phyloP scores from a whole-genome alignment of 1,140 invertebrate genomes.

The Cydia amplana region DNA sequence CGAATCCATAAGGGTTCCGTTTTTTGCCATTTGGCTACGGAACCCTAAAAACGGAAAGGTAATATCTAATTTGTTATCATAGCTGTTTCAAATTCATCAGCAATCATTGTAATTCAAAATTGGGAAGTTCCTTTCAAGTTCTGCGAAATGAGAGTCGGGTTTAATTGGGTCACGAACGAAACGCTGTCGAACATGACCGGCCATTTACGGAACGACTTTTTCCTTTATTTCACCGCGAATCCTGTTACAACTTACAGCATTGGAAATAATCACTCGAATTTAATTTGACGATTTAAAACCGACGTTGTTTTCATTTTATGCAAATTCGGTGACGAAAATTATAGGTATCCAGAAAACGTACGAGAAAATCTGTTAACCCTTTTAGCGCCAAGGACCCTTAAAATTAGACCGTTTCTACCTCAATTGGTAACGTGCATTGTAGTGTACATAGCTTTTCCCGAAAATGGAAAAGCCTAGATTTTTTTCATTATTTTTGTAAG shows the following conservation, averaged over 20 bases:
- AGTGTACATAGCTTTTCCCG: no score
- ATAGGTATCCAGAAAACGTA: slow-evolving; percentile 33
- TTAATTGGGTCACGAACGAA: slow-evolving; percentile 69
- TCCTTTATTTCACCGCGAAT: slow-evolving; percentile 50
- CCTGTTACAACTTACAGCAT: slow-evolving; percentile 36
- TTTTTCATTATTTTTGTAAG: no score
- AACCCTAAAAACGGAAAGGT: neutral
- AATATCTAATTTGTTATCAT: slow-evolving; percentile 3
- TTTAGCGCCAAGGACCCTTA: no score
- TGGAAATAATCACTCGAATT: slow-evolving; percentile 52
- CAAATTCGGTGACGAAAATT: slow-evolving; percentile 35
- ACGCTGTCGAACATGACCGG: slow-evolving; percentile 57
- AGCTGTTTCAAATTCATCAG: slow-evolving; percentile 30
- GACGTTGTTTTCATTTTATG: slow-evolving; percentile 45
- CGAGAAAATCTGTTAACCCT: slow-evolving; percentile 32
- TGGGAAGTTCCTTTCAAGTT: slow-evolving; percentile 36
- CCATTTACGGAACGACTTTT: slow-evolving; percentile 63
- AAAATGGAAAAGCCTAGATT: no score
- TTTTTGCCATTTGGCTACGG: no score
- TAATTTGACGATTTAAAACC: slow-evolving; percentile 42
- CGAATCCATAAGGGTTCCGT: no score
- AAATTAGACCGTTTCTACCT: no score
- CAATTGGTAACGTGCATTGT: no score
- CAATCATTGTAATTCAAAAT: slow-evolving; percentile 31
- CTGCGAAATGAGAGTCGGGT: slow-evolving; percentile 49